These are phyloP conservation scores for Argentina silus DNA, from an alignment of 2,797 vertebrate species.

Conservation along the genomic window DNA sequence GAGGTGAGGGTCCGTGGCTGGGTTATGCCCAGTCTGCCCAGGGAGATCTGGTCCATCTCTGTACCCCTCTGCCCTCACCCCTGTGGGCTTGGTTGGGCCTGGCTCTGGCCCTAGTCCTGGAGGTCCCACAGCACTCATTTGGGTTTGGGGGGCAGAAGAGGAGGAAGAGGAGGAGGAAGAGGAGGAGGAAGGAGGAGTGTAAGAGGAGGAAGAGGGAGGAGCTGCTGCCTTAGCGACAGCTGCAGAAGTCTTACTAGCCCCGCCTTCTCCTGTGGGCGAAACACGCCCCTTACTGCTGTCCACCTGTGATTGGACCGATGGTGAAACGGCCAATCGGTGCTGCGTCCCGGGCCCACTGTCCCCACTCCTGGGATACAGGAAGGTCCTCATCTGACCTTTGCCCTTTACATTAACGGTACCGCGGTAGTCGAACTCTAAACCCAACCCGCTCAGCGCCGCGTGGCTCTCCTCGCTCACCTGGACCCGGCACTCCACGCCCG, in stretches of 20 bases:
- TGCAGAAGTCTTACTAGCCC: conserved; percentile 49
- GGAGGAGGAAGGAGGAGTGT: not conserved
- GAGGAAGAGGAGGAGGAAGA: conserved; percentile 32
- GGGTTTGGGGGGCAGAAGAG: conserved; percentile 41
- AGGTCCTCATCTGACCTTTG: conserved; percentile 99
- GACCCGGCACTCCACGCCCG: conserved; percentile 94
- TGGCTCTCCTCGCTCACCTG: conserved; percentile 99
- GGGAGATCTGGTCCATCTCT: conserved; percentile 58
- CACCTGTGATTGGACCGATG: conserved; percentile 83
- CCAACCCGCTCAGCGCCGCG: conserved; percentile 88
- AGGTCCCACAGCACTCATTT: conserved; percentile 39
- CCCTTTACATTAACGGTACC: conserved; percentile 99
- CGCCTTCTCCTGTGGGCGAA: conserved; percentile 65
- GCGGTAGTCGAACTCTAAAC: conserved; percentile 95
- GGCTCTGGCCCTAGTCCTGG: conserved; percentile 28
- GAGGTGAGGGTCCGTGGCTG: conserved; percentile 39
- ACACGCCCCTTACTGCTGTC: conserved; percentile 60
- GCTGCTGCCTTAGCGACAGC: conserved; percentile 36
- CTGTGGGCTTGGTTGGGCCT: conserved; percentile 37
- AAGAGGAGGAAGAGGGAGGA: conserved; percentile 30
- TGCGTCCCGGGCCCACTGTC: conserved; percentile 59
- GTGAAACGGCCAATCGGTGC: conserved; percentile 79
- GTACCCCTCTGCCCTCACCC: conserved; percentile 68
- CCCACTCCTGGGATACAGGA: conserved; percentile 90
- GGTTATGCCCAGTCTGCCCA: conserved; percentile 19